These are phyloP conservation scores for Drosophila pseudotalamancana DNA, from an alignment of 2,888 invertebrate genomes.

Conservation along the genomic window DNA sequence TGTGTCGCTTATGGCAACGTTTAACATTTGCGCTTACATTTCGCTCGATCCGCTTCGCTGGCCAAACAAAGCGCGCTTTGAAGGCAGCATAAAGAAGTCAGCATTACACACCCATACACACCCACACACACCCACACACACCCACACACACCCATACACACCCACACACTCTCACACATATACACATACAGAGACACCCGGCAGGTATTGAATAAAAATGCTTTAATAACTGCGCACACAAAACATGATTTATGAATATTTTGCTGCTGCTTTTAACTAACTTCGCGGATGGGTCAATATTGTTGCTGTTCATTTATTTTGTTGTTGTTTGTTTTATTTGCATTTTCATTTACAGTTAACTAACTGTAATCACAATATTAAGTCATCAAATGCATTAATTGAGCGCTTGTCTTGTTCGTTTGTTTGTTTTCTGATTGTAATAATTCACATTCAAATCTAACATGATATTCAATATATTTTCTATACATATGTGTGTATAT, in stretches of 20 bases:
- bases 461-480: too few relatives aligned
- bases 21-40: slow-evolving; percentile 39
- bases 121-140: not conserved
- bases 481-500: too few relatives aligned
- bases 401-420: not conserved
- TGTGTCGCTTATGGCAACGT: slow-evolving; percentile 34
- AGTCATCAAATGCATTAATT: not conserved
- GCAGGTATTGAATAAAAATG: slow-evolving; percentile 1
- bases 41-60: not conserved
- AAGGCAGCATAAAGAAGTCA: slow-evolving; percentile 4
- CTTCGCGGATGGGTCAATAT: slow-evolving; percentile 4
- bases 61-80: slow-evolving; percentile 20
- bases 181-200: not conserved
- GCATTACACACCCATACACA: not conserved
- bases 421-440: too few relatives aligned
- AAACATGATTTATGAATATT: slow-evolving; percentile 16
- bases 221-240: slow-evolving; percentile 8
- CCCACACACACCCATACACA: not conserved
- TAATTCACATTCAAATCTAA: too few relatives aligned
- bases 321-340: slow-evolving; percentile 8
- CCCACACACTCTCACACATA: slow-evolving; percentile 1
- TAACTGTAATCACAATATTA: not conserved
- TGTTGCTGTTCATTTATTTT: too few relatives aligned
- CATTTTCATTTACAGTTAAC: not conserved
- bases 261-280: slow-evolving; percentile 14